Evolutionary conservation across 2,113 vertebrate species (phyloP), one percentile per base, ranked within the genome.

Genomic region (Pelvicachromis taeniatus): DNA sequence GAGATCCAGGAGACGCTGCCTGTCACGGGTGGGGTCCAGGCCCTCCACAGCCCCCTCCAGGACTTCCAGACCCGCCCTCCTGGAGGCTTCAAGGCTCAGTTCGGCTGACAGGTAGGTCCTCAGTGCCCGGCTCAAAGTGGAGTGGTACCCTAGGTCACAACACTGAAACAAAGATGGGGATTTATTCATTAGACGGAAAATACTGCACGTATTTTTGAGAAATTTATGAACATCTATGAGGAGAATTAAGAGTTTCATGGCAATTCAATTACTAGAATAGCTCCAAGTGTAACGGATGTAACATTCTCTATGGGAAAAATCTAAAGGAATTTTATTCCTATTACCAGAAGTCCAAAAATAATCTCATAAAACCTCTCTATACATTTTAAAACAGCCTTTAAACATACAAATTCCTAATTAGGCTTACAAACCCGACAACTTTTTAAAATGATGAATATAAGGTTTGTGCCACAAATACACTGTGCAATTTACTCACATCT

Each of bases 31-130:
- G 4, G 99, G 98, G 91, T 99, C 99, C 95, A 99, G 94, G 87
- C 97, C 97, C 94, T 99, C 99, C 88, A 99, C 99, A 5, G 99
- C 99, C 83, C 98, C 99, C 93, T 99, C 99, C 89, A 99, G 97
- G 78, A 99, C 98, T 95, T 99, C 99, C 93, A 99, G 96, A 12
- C 99, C 99, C 54, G 99, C 97, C 11, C 99, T 97, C 82, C 98
- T 97, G 88, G 98, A 99, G 73, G 98, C 98, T 95, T 99, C 99
- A 87, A 99, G 96, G 92, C 99, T 99, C 91, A 99, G 98, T 78
- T 99, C 99, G 4, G 99, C 99, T 52, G 99, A 99, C 58, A 99
- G 97, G 91, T 99, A 99, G 4, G 99, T 99, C 94, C 97, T 97
- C 68, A 99, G 94, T 14, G 98, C 97, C 94, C 99, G 96, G 94